Percentiles rank a stretch among this genome's conserved stretches.
These are phyloP conservation scores for Apolygus lucorum DNA, from an alignment of 1,140 invertebrate species.

Conservation along the genomic window DNA sequence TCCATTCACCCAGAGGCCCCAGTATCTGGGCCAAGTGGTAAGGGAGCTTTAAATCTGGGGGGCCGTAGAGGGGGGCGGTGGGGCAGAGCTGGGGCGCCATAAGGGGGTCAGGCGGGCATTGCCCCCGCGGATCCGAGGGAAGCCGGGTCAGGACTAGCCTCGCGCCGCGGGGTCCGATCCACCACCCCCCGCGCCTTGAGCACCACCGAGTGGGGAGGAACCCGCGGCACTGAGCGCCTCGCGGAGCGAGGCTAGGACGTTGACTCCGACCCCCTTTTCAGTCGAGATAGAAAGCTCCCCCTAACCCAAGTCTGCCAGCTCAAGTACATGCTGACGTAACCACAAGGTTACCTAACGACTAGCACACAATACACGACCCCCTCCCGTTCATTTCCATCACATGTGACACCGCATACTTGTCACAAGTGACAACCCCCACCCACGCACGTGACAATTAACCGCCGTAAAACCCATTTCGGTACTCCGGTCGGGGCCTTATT, in stretches of 20 bases:
- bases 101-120: constrained; percentile 10
- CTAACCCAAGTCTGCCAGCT: not conserved
- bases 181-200: not conserved
- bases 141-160: constrained; percentile 7
- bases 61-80: not conserved
- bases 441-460: too few relatives aligned
- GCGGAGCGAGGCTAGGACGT: constrained; percentile 10
- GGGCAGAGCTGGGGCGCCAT: not conserved
- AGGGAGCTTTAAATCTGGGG: constrained; percentile 13
- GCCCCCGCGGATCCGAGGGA: not conserved
- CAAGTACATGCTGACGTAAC: constrained; percentile 10
- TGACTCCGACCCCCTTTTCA: constrained; percentile 11
- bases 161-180: not conserved
- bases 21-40: constrained; percentile 12
- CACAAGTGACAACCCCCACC: too few relatives aligned
- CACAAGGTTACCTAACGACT: constrained; percentile 6
- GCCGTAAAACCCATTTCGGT: too few relatives aligned
- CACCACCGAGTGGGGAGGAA: not conserved
- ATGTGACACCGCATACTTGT: too few relatives aligned
- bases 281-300: constrained; percentile 5
- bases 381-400: not conserved
- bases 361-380: not conserved
- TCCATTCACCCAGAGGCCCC: constrained; percentile 8
- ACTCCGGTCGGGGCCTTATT: too few relatives aligned
- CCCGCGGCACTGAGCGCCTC: not conserved